Conservation (phyloP, 2,888 invertebrate species). For the Bellardia pandia region DNA sequence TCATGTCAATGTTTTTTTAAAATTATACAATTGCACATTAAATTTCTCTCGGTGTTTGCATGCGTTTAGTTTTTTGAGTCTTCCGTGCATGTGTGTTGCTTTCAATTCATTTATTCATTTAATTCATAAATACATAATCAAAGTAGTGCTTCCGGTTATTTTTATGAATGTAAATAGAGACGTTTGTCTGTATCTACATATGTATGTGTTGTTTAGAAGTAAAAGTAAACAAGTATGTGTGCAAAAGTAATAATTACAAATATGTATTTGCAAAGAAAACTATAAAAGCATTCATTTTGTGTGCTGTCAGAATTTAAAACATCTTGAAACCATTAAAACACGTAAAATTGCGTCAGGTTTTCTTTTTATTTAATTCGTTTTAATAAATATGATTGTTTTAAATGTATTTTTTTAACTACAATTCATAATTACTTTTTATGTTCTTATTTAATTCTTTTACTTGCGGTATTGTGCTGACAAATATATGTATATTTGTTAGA, state of each 20-base stretch:
- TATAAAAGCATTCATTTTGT: neutral
- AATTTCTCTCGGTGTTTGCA: neutral
- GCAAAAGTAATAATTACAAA: constrained; percentile 21
- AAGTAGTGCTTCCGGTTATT: constrained; percentile 68
- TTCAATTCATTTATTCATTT: constrained; percentile 58
- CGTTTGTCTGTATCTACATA: neutral
- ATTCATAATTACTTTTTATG: constrained; percentile 16
- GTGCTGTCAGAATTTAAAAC: constrained; percentile 27
- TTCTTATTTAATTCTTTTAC: constrained; percentile 17
- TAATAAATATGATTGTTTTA: neutral
- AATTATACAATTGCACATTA: neutral
- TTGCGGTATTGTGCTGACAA: neutral
- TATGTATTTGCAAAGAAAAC: neutral
- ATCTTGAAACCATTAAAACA: constrained; percentile 44
- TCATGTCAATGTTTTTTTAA: no score
- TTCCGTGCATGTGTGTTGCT: constrained; percentile 8
- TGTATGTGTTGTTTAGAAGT: neutral
- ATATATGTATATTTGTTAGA: neutral
- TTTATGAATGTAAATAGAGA: neutral
- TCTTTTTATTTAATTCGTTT: no score
- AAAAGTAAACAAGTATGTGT: neutral
- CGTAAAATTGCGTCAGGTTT: constrained; percentile 49
- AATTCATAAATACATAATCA: constrained; percentile 60
- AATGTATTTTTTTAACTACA: constrained; percentile 15
- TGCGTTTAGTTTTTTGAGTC: constrained; percentile 17